Base-by-base conservation (phyloP, 2,113 vertebrate genomes). In the Pygoscelis antarcticus region DNA sequence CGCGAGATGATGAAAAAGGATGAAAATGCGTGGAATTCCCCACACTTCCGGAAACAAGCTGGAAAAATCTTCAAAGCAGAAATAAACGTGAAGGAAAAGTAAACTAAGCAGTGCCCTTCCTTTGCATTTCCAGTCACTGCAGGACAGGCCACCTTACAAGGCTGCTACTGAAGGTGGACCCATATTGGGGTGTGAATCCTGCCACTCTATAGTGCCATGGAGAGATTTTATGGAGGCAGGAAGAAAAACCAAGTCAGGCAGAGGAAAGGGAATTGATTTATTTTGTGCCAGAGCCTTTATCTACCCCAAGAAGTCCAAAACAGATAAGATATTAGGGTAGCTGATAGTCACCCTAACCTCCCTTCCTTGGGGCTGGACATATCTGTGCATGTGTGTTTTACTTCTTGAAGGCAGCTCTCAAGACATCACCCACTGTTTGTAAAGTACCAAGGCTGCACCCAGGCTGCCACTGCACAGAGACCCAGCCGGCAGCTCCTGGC, bases 361-460 rank as follows among this genome's bases (percentile, higher is more conserved):
- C 14, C 23, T 90, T 62, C 26, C 74, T 52, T 30, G 3, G 14
- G 22, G 29, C 11, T 23, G 9, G 29, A 69, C 7, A 3, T 62
- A 22, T 3, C 47, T 61, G 16, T 32, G 23, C 32, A 25, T 0
- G 0, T 13, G 11, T 32, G 6, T 18, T 40, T 75, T 57, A 36
- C 5, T 61, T 32, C 64, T 18, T 51, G 34, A 38, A 72, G 62
- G 13, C 64, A 69, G 32, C 26, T 65, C 36, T 57, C 36, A 42
- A 61, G 46, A 40, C 21, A 42, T 47, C 65, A 42, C 6, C 52
- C 34, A 7, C 40, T 32, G 51, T 40, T 85, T 34, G 29, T 36
- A 15, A 61, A 61, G 47, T 36, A 23, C 27, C 42, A 54, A 47
- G 51, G 51, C 51, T 58, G 51, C 15, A 47, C 19, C 38, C 32